Conservation (phyloP, 1,140 invertebrate genomes). For the Drosophila quadrilineata region DNA sequence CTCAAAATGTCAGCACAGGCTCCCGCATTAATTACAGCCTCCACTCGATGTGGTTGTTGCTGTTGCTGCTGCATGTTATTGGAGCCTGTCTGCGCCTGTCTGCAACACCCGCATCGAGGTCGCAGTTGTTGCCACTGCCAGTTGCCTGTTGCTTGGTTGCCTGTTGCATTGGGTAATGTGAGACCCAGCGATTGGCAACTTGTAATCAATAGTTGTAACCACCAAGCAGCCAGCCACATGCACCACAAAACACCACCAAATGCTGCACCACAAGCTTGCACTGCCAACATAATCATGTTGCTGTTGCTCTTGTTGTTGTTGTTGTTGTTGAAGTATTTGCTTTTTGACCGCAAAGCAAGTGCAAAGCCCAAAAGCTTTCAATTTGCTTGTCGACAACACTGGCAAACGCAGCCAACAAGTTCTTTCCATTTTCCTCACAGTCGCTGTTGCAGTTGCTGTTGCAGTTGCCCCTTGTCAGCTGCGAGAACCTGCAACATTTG, state of each 20-base stretch:
- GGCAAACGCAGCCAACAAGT: constrained; percentile 64
- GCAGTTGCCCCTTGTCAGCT: constrained; percentile 37
- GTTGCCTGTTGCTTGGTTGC: constrained; percentile 10
- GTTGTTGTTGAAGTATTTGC: constrained; percentile 26
- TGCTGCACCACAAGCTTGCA: constrained; percentile 41
- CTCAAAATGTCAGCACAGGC: constrained; percentile 77
- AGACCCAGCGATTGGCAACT: constrained; percentile 57
- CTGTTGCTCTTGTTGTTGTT: constrained; percentile 6
- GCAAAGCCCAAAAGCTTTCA: constrained; percentile 76
- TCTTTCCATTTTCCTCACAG: constrained; percentile 76
- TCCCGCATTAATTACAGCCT: constrained; percentile 80
- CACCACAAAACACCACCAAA: constrained; percentile 38
- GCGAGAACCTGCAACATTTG: constrained; percentile 23
- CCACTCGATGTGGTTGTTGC: constrained; percentile 34
- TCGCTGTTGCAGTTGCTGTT: constrained; percentile 33
- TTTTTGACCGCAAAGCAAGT: constrained; percentile 72
- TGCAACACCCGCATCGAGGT: constrained; percentile 68
- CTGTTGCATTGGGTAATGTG: constrained; percentile 58
- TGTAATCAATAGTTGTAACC: constrained; percentile 79
- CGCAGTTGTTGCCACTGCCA: constrained; percentile 22
- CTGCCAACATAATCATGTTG: constrained; percentile 14
- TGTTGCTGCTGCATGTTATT: constrained; percentile 24
- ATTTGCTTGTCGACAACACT: constrained; percentile 58
- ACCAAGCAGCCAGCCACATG: constrained; percentile 33
- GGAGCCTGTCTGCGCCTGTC: constrained; percentile 50